Percentiles rank a stretch among this genome's conserved stretches.
Conservation (phyloP, 2,797 vertebrate genomes). For the Gastrophryne carolinensis region DNA sequence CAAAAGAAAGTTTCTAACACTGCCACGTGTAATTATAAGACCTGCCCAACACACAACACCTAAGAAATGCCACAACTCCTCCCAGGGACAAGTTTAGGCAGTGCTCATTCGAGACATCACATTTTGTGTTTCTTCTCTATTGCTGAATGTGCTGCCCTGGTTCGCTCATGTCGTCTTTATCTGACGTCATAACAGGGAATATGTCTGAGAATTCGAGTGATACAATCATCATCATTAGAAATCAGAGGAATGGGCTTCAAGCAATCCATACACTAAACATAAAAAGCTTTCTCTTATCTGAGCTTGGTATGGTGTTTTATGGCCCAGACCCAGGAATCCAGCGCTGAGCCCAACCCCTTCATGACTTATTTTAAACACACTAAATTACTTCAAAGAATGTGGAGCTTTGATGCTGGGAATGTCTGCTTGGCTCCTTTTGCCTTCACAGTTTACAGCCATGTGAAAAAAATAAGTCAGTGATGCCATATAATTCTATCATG, state of each 20-base stretch:
- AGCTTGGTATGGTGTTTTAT: constrained; percentile 31
- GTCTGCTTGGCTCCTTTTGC: neutral
- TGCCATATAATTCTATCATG: too few relatives aligned
- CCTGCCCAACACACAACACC: too few relatives aligned
- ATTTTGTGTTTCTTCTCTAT: neutral
- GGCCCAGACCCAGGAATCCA: constrained; percentile 27
- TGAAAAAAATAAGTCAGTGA: neutral
- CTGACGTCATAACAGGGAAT: too few relatives aligned
- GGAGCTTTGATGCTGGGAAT: neutral
- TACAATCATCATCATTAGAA: neutral
- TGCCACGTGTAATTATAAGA: too few relatives aligned
- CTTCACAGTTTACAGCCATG: neutral
- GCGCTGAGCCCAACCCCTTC: neutral
- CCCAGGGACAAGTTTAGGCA: neutral
- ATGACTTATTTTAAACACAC: constrained; percentile 12
- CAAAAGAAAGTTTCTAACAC: too few relatives aligned
- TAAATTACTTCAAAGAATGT: constrained; percentile 24
- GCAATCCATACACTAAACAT: neutral
- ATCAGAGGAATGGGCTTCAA: neutral
- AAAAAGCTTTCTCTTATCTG: constrained; percentile 33
- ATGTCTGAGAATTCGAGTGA: neutral
- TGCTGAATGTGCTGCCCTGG: too few relatives aligned
- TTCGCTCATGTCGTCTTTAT: too few relatives aligned
- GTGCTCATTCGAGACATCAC: neutral
- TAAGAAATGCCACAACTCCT: neutral